Conservation (phyloP, 2,888 invertebrate genomes). For the Chloroclysta siterata region DNA sequence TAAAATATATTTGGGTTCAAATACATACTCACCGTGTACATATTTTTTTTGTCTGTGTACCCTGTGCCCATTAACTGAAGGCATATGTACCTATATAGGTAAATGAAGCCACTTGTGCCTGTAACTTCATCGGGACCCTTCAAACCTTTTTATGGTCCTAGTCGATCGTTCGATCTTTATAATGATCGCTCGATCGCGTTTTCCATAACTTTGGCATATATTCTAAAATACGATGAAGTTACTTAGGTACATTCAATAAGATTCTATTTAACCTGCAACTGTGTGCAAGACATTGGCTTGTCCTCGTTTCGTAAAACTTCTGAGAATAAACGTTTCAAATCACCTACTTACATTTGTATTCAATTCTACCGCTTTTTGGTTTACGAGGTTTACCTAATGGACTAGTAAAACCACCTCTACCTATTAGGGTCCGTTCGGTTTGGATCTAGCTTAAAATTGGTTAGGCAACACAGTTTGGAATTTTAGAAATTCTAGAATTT, state of each 20-base stretch:
- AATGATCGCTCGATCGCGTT: too few relatives aligned
- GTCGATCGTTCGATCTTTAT: too few relatives aligned
- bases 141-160: too few relatives aligned
- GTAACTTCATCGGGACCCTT: too few relatives aligned
- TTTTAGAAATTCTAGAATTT: slow-evolving; percentile 17
- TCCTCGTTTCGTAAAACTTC: slow-evolving; percentile 43
- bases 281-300: slow-evolving; percentile 8
- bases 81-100: too few relatives aligned
- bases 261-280: slow-evolving; percentile 21
- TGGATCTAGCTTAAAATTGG: slow-evolving; percentile 8
- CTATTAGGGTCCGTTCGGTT: slow-evolving; percentile 1
- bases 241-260: slow-evolving; percentile 2
- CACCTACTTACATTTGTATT: slow-evolving; percentile 44
- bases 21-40: too few relatives aligned
- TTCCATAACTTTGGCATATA: too few relatives aligned
- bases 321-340: slow-evolving; percentile 39
- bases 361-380: slow-evolving; percentile 43
- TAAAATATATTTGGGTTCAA: too few relatives aligned
- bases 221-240: too few relatives aligned
- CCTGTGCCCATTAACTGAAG: too few relatives aligned
- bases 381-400: slow-evolving; percentile 22
- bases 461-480: slow-evolving; percentile 8
- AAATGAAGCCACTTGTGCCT: too few relatives aligned
- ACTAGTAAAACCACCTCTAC: slow-evolving; percentile 10
- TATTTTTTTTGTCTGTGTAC: too few relatives aligned